These are phyloP conservation scores for Eupithecia abbreviata DNA, from an alignment of 2,888 invertebrate genomes.

Conservation along the genomic window DNA sequence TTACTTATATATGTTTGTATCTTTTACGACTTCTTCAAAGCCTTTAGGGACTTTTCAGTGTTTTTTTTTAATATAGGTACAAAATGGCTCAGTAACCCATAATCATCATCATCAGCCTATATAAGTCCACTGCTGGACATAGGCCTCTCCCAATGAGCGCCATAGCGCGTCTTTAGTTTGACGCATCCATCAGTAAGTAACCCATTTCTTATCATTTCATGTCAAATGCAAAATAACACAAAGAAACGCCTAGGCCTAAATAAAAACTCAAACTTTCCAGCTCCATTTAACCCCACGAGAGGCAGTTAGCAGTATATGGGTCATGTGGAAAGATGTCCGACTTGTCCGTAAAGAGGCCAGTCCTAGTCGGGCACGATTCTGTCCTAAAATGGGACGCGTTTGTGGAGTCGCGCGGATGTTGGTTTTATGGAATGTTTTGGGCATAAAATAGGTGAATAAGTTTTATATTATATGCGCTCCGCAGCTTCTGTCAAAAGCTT, in stretches of 20 bases:
- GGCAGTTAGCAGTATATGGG: neutral
- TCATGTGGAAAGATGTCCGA: constrained; percentile 14
- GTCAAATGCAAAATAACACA: neutral
- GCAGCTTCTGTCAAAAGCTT: no score
- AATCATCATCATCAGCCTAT: no score
- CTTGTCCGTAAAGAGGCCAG: constrained; percentile 36
- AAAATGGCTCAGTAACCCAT: no score
- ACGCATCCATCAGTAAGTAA: no score
- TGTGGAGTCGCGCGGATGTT: neutral
- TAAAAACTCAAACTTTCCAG: neutral
- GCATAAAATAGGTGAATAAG: neutral
- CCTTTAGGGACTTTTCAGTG: no score
- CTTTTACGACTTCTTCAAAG: neutral
- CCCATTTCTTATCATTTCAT: neutral
- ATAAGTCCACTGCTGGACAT: no score
- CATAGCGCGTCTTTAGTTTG: no score
- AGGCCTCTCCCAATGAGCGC: no score
- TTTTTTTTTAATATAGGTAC: no score
- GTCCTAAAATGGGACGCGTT: constrained; percentile 36
- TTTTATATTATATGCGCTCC: no score
- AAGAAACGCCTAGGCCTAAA: neutral
- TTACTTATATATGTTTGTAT: neutral
- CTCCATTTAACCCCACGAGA: constrained; percentile 1
- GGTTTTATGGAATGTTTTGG: neutral
- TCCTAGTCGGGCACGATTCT: constrained; percentile 29